These are phyloP conservation scores for Pseudocheirus occidentalis DNA, from an alignment of 2,797 vertebrate species.

Conservation along the genomic window DNA sequence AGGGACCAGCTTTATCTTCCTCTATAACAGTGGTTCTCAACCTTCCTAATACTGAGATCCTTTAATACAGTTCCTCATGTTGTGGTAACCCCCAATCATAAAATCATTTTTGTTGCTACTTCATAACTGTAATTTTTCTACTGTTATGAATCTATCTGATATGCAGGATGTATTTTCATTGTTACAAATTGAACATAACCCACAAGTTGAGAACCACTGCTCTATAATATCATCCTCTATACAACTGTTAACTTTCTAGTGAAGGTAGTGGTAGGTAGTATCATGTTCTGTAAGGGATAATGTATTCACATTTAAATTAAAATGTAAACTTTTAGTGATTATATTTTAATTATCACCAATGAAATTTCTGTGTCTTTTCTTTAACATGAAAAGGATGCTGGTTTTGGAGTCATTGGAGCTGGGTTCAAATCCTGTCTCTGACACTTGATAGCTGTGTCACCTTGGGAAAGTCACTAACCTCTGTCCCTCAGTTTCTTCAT, in stretches of 20 bases:
- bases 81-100: too few species aligned
- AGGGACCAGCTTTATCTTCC: background rate
- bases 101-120: too few species aligned
- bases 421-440: background rate
- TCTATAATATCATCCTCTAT: background rate
- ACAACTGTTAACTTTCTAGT: background rate
- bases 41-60: too few species aligned
- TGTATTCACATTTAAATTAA: slow-evolving; percentile 42
- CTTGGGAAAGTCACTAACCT: background rate
- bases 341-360: background rate
- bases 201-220: too few species aligned
- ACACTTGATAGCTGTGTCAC: background rate
- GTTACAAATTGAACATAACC: too few species aligned
- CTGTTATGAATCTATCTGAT: too few species aligned
- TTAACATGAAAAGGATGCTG: background rate
- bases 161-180: too few species aligned
- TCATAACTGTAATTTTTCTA: too few species aligned
- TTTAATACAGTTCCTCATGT: too few species aligned
- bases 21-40: too few species aligned
- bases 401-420: background rate
- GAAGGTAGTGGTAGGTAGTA: background rate
- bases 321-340: background rate
- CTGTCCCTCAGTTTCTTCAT: background rate
- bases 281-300: background rate
- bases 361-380: background rate